Evolutionary conservation across 1,140 invertebrate genomes (phyloP).

Genomic region (Rhopalosiphum padi): DNA sequence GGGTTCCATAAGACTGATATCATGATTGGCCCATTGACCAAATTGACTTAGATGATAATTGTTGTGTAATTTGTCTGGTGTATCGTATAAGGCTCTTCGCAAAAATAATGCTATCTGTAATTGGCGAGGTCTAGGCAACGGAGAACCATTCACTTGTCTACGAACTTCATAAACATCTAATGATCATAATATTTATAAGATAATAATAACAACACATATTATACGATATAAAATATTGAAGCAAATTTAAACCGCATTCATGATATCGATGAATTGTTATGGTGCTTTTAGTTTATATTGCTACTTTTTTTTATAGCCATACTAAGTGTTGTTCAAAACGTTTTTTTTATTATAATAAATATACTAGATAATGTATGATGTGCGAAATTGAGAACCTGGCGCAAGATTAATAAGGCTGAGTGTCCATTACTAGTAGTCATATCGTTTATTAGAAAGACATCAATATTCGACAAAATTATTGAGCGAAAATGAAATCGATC

Average conservation of each 20-base stretch:
- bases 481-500: too few species aligned
- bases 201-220: background rate
- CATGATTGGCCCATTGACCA: background rate
- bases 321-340: too few species aligned
- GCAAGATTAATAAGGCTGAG: too few species aligned
- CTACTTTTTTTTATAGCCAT: too few species aligned
- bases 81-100: background rate
- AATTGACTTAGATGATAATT: conserved; percentile 12
- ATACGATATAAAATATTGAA: background rate
- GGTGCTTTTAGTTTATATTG: too few species aligned
- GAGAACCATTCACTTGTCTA: background rate
- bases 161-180: background rate
- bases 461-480: too few species aligned
- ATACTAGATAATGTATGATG: too few species aligned
- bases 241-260: background rate
- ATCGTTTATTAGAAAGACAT: too few species aligned
- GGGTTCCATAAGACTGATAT: background rate
- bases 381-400: too few species aligned
- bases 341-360: too few species aligned
- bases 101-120: background rate
- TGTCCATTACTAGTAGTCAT: too few species aligned
- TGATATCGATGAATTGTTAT: background rate
- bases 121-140: background rate
- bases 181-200: background rate
- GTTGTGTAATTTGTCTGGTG: background rate